Evolutionary conservation across 2,888 invertebrate genomes (phyloP).

Genomic region (Sphecodes monilicornis): DNA sequence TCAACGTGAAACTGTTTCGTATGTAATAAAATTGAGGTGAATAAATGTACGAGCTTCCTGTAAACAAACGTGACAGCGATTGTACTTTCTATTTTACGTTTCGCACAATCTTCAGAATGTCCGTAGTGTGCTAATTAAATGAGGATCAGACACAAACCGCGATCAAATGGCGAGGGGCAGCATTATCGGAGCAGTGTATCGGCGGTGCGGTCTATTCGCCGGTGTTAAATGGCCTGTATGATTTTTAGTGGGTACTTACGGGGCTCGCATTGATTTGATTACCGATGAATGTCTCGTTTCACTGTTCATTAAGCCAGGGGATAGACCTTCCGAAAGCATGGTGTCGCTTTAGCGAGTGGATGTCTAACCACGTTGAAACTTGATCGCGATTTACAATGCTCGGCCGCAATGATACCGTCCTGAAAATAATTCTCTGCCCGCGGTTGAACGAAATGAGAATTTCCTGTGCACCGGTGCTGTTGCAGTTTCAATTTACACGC

Average conservation of each 20-base stretch:
- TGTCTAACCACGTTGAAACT: slow-evolving; percentile 63
- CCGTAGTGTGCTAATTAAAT: neutral
- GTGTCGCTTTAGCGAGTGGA: slow-evolving; percentile 3
- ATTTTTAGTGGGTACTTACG: slow-evolving; percentile 43
- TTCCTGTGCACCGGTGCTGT: neutral
- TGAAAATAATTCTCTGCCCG: neutral
- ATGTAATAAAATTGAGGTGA: no score
- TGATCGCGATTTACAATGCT: slow-evolving; percentile 58
- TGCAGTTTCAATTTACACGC: slow-evolving; percentile 31
- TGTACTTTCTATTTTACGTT: neutral
- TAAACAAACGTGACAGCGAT: no score
- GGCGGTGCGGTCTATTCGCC: slow-evolving; percentile 8
- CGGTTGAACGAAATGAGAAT: slow-evolving; percentile 38
- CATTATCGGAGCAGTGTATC: slow-evolving; percentile 6
- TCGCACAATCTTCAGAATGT: neutral
- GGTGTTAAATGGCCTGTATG: slow-evolving; percentile 47
- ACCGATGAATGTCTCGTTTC: slow-evolving; percentile 46
- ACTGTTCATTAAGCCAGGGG: slow-evolving; percentile 64
- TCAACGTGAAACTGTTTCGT: no score
- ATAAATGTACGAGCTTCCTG: no score
- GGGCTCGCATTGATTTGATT: slow-evolving; percentile 55
- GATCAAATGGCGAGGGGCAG: neutral
- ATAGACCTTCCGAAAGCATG: slow-evolving; percentile 52
- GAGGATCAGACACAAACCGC: no score
- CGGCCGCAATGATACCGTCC: neutral